Evolutionary conservation across 1,140 invertebrate genomes (phyloP), one percentile per base, ranked within the genome.

Genomic region (Bombus fervidus): DNA sequence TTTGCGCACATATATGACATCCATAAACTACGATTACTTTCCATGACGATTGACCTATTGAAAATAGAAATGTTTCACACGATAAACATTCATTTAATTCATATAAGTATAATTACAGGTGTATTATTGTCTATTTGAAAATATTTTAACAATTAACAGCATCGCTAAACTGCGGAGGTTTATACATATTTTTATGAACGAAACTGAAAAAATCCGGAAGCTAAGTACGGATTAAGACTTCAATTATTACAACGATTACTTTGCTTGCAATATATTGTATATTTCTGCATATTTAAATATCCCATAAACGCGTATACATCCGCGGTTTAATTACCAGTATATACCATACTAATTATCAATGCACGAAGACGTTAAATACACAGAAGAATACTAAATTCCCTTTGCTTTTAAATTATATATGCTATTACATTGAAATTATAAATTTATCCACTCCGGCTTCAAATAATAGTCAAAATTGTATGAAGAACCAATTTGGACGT

Each of bases 31-130:
- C 41, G 57, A 43, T 66, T 59, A 1, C 57, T 59, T 15, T 81
- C 53, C 18, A 66, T 12, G 31, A 76, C n/a, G 5, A 57, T 15
- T 0, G 89, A 89, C 39, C 89, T 89, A 34, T 53, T 9, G 8
- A 6, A 81, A 81, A 25, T 4, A 31, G 12, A 72, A 71, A 57
- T 62, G 3, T 31, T 41, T n/a, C 13, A 22, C 0, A 5, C 12
- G n/a, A 75, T 75, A 34, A 18, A 25, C 10, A 53, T 57, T 34
- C 18, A 28, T 13, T 71, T 28, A 8, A 39, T 37, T 71, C 5
- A 15, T 10, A 25, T 5, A n/a, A 64, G 12, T 6, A n/a, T 64
- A 62, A 62, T n/a, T 62, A n/a, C n/a, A n/a, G 10, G 12, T n/a
- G 1, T n/a, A 62, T 6, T 62, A n/a, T 62, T 12, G 12, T n/a